Evolutionary conservation across 2,113 vertebrate species (phyloP).

Genomic region (Saccopteryx leptura): DNA sequence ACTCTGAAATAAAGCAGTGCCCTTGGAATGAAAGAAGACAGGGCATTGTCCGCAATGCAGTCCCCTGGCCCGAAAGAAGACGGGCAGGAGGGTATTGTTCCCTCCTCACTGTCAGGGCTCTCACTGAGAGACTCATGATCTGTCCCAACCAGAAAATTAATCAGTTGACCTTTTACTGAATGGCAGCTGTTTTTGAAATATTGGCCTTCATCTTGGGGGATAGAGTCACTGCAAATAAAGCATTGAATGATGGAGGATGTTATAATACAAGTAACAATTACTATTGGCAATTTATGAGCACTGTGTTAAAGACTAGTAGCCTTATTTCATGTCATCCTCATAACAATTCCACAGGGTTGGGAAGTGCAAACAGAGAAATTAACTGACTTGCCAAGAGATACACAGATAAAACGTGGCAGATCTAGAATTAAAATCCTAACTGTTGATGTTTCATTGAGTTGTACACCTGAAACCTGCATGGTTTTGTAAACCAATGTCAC

Average conservation of each 20-base stretch:
- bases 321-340: not conserved
- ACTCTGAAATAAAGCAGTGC: not conserved
- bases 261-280: not conserved
- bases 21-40: not conserved
- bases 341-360: not conserved
- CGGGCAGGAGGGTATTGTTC: not conserved
- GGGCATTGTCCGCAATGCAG: not conserved
- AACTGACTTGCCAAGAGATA: not conserved
- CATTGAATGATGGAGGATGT: not conserved
- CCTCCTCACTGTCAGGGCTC: not conserved
- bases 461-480: no score
- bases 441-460: no score
- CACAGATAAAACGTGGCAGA: not conserved
- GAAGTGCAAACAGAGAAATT: constrained; percentile 2
- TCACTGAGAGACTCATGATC: not conserved
- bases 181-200: constrained; percentile 27
- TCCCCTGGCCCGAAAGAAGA: not conserved
- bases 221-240: not conserved
- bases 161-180: not conserved
- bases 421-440: not conserved
- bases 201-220: not conserved
- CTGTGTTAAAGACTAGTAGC: not conserved
- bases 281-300: not conserved
- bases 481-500: no score
- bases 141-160: not conserved